Conservation (phyloP, 2,113 vertebrate species). For the Podarcis muralis region DNA sequence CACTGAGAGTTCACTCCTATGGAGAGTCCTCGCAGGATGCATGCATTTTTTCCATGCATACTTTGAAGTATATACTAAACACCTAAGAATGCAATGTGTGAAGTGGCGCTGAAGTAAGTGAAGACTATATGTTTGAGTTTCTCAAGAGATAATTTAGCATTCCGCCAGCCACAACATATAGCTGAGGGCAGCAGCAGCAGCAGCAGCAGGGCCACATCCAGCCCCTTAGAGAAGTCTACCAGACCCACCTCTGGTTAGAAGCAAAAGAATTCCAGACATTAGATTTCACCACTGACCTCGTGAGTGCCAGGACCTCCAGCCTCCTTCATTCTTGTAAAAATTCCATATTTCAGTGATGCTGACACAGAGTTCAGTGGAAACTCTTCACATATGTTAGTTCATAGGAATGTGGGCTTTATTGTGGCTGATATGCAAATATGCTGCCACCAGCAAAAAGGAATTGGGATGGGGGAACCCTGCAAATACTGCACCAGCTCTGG, state of each 20-base stretch:
- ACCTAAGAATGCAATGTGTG: neutral
- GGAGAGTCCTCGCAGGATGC: neutral
- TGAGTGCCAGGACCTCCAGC: neutral
- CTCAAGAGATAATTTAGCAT: neutral
- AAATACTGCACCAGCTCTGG: neutral
- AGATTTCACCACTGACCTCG: neutral
- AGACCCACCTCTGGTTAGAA: neutral
- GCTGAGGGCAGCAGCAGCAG: neutral
- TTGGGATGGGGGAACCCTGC: neutral
- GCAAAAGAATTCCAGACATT: neutral
- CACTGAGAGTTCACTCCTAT: neutral
- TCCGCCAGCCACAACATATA: neutral
- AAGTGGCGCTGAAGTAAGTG: neutral
- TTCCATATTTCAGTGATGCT: neutral
- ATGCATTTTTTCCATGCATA: neutral
- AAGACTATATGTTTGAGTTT: neutral
- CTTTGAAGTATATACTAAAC: neutral
- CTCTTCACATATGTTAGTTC: neutral
- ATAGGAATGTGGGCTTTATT: neutral
- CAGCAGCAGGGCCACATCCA: neutral
- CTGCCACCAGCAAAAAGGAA: neutral
- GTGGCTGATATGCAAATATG: neutral
- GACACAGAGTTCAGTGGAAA: neutral
- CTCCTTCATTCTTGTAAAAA: neutral
- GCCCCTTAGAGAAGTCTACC: neutral